Percentiles rank a stretch among this genome's conserved stretches.
Conservation (phyloP, 2,888 invertebrate genomes). For the Fragum fragum region DNA sequence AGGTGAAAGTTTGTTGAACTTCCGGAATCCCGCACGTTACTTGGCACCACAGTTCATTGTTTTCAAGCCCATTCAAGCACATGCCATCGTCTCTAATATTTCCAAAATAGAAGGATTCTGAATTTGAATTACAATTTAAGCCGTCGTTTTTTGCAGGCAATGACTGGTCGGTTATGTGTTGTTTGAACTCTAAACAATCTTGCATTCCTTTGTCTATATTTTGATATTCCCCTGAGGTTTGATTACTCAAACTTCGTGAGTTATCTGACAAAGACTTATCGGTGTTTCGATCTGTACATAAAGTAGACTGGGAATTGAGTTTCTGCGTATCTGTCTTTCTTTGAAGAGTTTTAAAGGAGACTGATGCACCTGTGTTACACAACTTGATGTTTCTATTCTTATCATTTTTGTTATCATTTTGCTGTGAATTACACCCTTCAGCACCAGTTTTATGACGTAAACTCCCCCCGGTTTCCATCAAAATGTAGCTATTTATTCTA, state of each 20-base stretch:
- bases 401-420: slow-evolving; percentile 37
- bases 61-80: background rate
- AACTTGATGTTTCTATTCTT: slow-evolving; percentile 23
- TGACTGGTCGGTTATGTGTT: background rate
- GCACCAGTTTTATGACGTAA: slow-evolving; percentile 37
- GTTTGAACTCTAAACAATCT: background rate
- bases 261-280: slow-evolving; percentile 20
- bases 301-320: slow-evolving; percentile 17
- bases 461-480: slow-evolving; percentile 14
- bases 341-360: slow-evolving; percentile 31
- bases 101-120: background rate
- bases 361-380: slow-evolving; percentile 47
- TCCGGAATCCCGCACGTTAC: slow-evolving; percentile 16
- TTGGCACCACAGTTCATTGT: slow-evolving; percentile 4
- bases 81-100: background rate
- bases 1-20: slow-evolving; percentile 30
- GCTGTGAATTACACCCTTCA: slow-evolving; percentile 35
- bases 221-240: background rate
- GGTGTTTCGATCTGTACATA: slow-evolving; percentile 26
- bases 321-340: slow-evolving; percentile 38
- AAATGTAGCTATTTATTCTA: slow-evolving; percentile 7
- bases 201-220: background rate
- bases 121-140: background rate
- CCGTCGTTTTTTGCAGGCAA: background rate
- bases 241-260: slow-evolving; percentile 7